These are phyloP conservation scores for Melolontha melolontha DNA, from an alignment of 2,888 invertebrate species.

Conservation along the genomic window DNA sequence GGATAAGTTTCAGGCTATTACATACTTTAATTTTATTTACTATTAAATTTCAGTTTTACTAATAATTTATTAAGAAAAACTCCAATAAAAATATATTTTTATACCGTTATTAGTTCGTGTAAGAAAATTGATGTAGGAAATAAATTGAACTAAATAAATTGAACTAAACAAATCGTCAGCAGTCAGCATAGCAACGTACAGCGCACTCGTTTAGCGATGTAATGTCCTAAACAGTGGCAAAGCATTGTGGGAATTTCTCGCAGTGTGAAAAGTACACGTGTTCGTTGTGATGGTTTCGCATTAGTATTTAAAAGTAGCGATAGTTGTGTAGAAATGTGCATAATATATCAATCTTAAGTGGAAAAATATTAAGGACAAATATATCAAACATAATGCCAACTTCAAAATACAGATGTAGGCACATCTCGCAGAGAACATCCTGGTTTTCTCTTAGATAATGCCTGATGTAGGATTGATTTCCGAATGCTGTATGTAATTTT, in stretches of 20 bases:
- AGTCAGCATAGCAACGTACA: background rate
- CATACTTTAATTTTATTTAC: no score
- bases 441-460: background rate
- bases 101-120: no score
- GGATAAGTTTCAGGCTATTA: no score
- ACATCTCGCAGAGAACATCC: no score
- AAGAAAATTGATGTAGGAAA: no score
- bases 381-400: slow-evolving; percentile 13
- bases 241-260: slow-evolving; percentile 31
- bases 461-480: slow-evolving; percentile 8
- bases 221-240: background rate
- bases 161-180: no score
- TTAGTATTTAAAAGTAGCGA: no score
- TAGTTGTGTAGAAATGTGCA: background rate
- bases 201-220: background rate
- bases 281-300: background rate
- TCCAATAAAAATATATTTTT: no score
- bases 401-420: background rate
- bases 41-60: no score
- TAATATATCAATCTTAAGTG: slow-evolving; percentile 1
- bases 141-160: background rate
- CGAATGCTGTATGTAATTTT: slow-evolving; percentile 13
- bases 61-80: no score
- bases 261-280: slow-evolving; percentile 26
- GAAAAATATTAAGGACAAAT: background rate